Conservation (phyloP, 2,888 invertebrate genomes). For the Drosophila vallismaia region DNA sequence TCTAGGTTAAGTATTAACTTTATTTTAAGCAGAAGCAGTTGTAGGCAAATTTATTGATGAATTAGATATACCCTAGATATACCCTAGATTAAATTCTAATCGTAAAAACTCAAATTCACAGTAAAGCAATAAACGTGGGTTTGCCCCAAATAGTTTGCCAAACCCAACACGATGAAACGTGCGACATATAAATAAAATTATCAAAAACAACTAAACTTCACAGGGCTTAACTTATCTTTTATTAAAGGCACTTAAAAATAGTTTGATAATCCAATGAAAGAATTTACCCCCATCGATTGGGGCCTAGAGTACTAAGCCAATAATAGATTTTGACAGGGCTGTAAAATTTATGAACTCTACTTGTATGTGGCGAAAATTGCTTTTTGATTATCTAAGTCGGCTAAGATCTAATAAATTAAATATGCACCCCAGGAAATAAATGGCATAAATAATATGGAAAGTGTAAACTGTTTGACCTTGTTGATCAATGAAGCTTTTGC, state of each 20-base stretch:
- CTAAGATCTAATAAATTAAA: constrained; percentile 5
- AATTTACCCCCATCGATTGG: constrained; percentile 13
- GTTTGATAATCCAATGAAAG: constrained; percentile 13
- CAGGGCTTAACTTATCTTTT: constrained; percentile 18
- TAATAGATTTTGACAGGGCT: constrained; percentile 22
- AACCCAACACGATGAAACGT: neutral
- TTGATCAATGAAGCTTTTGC: constrained; percentile 8
- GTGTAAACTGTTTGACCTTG: neutral
- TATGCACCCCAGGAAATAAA: neutral
- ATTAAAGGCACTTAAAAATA: constrained; percentile 16
- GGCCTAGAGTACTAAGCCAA: constrained; percentile 1
- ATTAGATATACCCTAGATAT: too few species aligned
- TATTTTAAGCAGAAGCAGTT: too few species aligned
- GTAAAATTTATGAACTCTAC: constrained; percentile 18
- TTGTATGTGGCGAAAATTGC: neutral
- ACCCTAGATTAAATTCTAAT: neutral
- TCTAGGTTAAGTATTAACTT: too few species aligned
- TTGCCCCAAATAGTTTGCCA: neutral
- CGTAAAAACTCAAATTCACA: neutral
- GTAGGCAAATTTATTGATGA: too few species aligned
- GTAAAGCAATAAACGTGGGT: neutral
- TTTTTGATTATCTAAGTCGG: constrained; percentile 17
- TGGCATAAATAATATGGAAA: neutral
- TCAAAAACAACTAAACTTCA: constrained; percentile 11
- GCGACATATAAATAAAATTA: constrained; percentile 8